Percentiles rank a stretch among this genome's conserved stretches.
Evolutionary conservation across 2,888 invertebrate genomes (phyloP).

Genomic region (Phlogophora meticulosa): DNA sequence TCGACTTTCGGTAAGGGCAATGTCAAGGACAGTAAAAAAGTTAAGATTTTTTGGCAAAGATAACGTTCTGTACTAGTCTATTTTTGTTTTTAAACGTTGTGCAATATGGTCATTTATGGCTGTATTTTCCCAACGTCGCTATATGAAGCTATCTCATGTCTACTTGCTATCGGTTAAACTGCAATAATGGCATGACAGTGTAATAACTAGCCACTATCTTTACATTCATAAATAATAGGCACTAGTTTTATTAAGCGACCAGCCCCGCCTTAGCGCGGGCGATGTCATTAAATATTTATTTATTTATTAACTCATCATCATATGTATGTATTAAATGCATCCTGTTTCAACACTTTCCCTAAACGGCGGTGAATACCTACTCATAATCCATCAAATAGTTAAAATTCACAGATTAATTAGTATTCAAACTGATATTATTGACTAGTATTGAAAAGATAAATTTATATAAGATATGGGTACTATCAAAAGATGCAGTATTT

Average conservation of each 20-base stretch:
- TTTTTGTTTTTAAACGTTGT: conserved; percentile 14
- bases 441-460: too few relatives aligned
- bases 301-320: too few relatives aligned
- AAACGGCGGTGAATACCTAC: background rate
- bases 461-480: background rate
- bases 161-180: conserved; percentile 17
- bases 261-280: background rate
- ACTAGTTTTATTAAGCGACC: background rate
- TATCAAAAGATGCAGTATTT: background rate
- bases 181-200: conserved; percentile 20
- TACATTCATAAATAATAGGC: conserved; percentile 29
- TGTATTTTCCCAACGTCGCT: conserved; percentile 1
- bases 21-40: conserved; percentile 28
- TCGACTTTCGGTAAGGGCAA: conserved; percentile 43
- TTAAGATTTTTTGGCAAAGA: conserved; percentile 8
- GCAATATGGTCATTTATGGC: background rate
- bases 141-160: conserved; percentile 28
- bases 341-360: background rate
- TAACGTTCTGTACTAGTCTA: background rate
- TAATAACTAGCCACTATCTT: conserved; percentile 27
- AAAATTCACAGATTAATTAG: too few relatives aligned
- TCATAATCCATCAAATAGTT: background rate
- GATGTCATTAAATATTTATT: background rate
- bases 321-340: too few relatives aligned
- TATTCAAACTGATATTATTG: too few relatives aligned